phyloP scores from a whole-genome alignment of 2,113 vertebrate species.

The Monopterus albus region DNA sequence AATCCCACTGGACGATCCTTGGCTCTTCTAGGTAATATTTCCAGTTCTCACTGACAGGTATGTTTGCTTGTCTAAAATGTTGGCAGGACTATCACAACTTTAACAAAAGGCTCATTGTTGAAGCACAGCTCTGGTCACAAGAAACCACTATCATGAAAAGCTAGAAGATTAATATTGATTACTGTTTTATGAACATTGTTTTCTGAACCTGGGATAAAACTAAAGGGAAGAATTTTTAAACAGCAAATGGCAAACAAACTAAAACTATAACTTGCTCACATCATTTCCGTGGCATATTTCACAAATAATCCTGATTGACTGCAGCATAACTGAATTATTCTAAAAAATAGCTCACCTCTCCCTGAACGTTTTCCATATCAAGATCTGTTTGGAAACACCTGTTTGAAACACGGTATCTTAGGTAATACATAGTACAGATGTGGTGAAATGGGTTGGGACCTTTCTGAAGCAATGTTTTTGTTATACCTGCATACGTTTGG shows the following conservation, averaged over 20 bases:
- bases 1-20: too few relatives aligned
- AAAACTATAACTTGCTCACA: neutral
- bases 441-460: too few relatives aligned
- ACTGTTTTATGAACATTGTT: neutral
- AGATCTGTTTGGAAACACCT: too few relatives aligned
- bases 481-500: too few relatives aligned
- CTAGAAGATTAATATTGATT: slow-evolving; percentile 38
- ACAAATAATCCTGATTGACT: too few relatives aligned
- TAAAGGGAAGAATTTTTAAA: too few relatives aligned
- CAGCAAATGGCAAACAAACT: too few relatives aligned
- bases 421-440: too few relatives aligned
- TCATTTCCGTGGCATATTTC: neutral
- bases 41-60: slow-evolving; percentile 23
- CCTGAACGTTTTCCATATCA: neutral
- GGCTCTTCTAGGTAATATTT: too few relatives aligned
- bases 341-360: slow-evolving; percentile 25
- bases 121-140: slow-evolving; percentile 19
- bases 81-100: slow-evolving; percentile 45
- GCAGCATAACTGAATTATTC: neutral
- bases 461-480: too few relatives aligned
- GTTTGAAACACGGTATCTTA: too few relatives aligned
- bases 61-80: slow-evolving; percentile 3
- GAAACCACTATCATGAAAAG: slow-evolving; percentile 8
- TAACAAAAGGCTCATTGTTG: slow-evolving; percentile 63
- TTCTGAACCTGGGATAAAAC: neutral